These are phyloP conservation scores for Elephantulus edwardii DNA, from an alignment of 2,113 vertebrate species.

Conservation along the genomic window DNA sequence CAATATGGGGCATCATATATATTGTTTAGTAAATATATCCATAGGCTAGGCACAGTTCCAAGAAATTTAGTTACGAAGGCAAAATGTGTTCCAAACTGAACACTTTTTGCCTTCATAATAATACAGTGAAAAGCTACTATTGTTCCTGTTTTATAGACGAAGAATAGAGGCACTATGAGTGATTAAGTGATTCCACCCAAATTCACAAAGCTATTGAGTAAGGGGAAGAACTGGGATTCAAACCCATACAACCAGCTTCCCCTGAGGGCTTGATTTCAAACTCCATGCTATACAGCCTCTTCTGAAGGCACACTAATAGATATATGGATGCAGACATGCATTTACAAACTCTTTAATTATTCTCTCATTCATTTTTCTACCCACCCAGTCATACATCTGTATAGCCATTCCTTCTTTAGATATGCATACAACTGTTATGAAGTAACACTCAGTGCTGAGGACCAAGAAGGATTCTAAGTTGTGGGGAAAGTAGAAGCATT, in stretches of 20 bases:
- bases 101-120: not conserved
- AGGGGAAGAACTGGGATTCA: not conserved
- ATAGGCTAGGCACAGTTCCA: not conserved
- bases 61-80: not conserved
- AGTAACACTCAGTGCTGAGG: not conserved
- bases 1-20: too few species aligned
- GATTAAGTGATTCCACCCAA: not conserved
- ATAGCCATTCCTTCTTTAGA: not conserved
- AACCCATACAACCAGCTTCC: not conserved
- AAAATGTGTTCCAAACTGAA: too few species aligned
- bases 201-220: not conserved
- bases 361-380: not conserved
- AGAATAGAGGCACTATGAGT: not conserved
- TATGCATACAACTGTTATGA: not conserved
- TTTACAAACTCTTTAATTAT: not conserved
- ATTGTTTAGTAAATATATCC: not conserved
- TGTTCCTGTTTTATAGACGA: not conserved
- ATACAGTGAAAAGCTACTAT: not conserved
- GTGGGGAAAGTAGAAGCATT: not conserved
- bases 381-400: not conserved
- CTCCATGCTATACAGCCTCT: not conserved
- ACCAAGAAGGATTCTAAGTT: not conserved
- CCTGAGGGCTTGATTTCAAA: accelerated
- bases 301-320: too few species aligned
- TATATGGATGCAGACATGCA: too few species aligned